Percentiles rank a stretch among this genome's conserved stretches.
These are phyloP conservation scores for Remorina albescens DNA, from an alignment of 2,797 vertebrate species.

Conservation along the genomic window DNA sequence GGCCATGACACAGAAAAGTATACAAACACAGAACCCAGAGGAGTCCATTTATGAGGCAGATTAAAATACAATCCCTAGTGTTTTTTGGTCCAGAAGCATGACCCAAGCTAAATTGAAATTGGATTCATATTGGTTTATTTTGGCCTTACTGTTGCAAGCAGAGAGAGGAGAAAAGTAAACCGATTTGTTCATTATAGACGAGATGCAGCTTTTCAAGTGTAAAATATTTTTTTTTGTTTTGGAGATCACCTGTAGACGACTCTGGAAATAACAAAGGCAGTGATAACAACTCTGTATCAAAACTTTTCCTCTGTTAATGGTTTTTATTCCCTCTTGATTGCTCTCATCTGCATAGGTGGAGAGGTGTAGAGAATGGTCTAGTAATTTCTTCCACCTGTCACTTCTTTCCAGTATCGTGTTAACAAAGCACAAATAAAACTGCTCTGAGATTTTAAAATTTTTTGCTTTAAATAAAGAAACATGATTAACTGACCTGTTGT, in stretches of 20 bases:
- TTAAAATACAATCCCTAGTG: slow-evolving; percentile 15
- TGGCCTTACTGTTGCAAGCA: neutral
- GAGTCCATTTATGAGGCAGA: slow-evolving; percentile 8
- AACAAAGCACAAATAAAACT: neutral
- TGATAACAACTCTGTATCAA: slow-evolving; percentile 5
- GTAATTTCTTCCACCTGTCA: neutral
- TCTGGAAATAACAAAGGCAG: slow-evolving; percentile 21
- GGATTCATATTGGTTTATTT: neutral
- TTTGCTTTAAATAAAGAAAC: neutral
- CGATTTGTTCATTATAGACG: slow-evolving; percentile 9
- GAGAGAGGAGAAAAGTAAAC: slow-evolving; percentile 8
- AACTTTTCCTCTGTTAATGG: neutral
- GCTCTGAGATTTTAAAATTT: neutral
- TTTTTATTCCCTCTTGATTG: neutral
- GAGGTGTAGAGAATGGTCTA: neutral
- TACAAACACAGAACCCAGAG: slow-evolving; percentile 13
- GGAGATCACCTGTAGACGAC: neutral
- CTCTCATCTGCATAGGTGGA: neutral
- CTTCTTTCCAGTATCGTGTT: neutral
- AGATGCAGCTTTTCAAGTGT: slow-evolving; percentile 16
- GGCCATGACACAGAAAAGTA: slow-evolving; percentile 5
- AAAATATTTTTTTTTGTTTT: slow-evolving; percentile 18
- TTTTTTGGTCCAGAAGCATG: slow-evolving; percentile 20
- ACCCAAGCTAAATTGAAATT: neutral
- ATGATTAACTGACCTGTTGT: neutral